Base-by-base conservation (phyloP, 2,113 vertebrate species). In the Actenoides lindsayi region DNA sequence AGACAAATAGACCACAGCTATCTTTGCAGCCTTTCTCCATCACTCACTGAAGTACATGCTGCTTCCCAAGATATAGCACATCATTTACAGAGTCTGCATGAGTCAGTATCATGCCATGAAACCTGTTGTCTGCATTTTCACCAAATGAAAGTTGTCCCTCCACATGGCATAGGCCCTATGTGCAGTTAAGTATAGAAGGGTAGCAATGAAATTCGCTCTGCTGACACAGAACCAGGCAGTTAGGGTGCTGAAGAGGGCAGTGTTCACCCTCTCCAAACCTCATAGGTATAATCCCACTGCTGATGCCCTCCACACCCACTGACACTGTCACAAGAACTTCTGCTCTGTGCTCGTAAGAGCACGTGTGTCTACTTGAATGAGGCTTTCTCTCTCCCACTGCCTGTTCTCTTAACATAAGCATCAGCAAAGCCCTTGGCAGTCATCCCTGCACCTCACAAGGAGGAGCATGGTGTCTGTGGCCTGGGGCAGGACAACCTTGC, bases 401-500 rank as follows among this genome's bases (percentile, higher is more conserved):
- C 62, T 57, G 25, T 54, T 80, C 31, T 71, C 28, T 35, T 70
- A 65, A 54, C n/a, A 24, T 10, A 37, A 42, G 16, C 14, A 73
- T 53, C 64, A 68, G 28, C 15, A 62, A 81, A 76, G n/a, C 9
- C 68, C 51, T 53, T 41, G 23, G 12, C 24, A 48, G 15, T 7
- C 44, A 42, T 23, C 27, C 73, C 51, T 69, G 42, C 2, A 0
- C 10, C 63, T 59, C 63, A 9, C 1, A 1, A 42, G 28, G 13
- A 74, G 23, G 7, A 73, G 13, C 21, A 28, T 0, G 0, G 20
- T 16, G 5, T 11, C 63, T 44, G 25, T 20, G 46, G 56, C 62
- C 23, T 50, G n/a, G 31, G 21, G 25, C 20, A 77, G 35, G 18
- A 39, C 25, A 89, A 4, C 5, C 9, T 8, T 56, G 50, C 25